phyloP scores from a whole-genome alignment of 2,888 invertebrate genomes.

The Lacanobia wlatinum region DNA sequence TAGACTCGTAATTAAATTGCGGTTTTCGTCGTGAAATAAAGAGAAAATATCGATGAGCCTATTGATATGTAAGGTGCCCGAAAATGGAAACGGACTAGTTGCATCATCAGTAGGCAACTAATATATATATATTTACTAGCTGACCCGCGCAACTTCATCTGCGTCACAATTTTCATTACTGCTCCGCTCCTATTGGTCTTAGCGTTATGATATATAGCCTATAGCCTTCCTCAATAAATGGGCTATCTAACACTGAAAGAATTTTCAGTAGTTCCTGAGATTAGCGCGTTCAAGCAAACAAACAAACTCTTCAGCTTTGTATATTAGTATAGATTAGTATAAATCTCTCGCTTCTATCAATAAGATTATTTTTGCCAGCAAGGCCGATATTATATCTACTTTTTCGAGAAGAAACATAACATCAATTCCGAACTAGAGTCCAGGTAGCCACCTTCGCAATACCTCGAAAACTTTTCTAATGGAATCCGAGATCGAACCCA shows the following conservation, averaged over 20 bases:
- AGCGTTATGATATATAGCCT: too few relatives aligned
- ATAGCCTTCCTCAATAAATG: too few relatives aligned
- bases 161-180: too few relatives aligned
- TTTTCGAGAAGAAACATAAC: conserved; percentile 56
- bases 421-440: conserved; percentile 52
- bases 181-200: too few relatives aligned
- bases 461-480: conserved; percentile 64
- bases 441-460: conserved; percentile 45
- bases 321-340: too few relatives aligned
- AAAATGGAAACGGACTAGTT: background rate
- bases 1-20: background rate
- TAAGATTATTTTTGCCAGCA: conserved; percentile 12
- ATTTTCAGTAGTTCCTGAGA: too few relatives aligned
- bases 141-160: too few relatives aligned
- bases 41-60: background rate
- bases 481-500: conserved; percentile 64
- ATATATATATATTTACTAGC: too few relatives aligned
- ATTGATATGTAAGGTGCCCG: conserved; percentile 17
- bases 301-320: too few relatives aligned
- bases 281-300: too few relatives aligned
- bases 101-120: background rate
- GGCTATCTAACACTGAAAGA: too few relatives aligned
- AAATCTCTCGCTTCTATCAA: background rate
- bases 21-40: background rate
- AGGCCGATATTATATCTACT: conserved; percentile 24